phyloP scores from a whole-genome alignment of 2,888 invertebrate genomes.

The Hyposoter didymator region DNA sequence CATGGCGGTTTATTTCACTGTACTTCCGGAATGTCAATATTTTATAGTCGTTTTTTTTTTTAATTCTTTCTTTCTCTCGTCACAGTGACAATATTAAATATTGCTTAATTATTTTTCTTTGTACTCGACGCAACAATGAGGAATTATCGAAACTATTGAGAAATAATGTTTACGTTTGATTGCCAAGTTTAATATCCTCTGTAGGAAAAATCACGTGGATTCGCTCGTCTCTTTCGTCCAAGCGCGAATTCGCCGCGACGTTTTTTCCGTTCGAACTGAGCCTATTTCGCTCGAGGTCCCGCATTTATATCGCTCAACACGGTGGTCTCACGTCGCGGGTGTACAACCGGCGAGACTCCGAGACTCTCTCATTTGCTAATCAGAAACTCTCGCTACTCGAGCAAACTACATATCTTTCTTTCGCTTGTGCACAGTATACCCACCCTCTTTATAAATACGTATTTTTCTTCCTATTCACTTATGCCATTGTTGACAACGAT shows the following conservation, averaged over 20 bases:
- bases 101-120: conserved; percentile 3
- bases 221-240: conserved; percentile 32
- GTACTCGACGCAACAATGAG: not conserved
- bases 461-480: conserved; percentile 2
- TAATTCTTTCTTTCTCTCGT: not conserved
- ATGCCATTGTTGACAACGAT: not conserved
- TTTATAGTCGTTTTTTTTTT: not conserved
- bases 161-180: not conserved
- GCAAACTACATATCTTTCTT: conserved; percentile 29
- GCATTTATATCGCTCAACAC: conserved; percentile 65
- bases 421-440: not conserved
- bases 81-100: not conserved
- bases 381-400: conserved; percentile 46
- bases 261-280: conserved; percentile 68
- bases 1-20: conserved; percentile 7
- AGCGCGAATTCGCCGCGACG: conserved; percentile 63
- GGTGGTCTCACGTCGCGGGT: conserved; percentile 50
- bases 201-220: conserved; percentile 38
- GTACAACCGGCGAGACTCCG: conserved; percentile 40
- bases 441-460: conserved; percentile 26
- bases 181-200: not conserved
- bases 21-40: not conserved
- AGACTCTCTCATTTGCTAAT: conserved; percentile 52
- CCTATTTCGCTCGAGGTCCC: conserved; percentile 65
- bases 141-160: not conserved